Evolutionary conservation across 2,113 vertebrate species (phyloP).

Genomic region (Dendropsophus ebraccatus): DNA sequence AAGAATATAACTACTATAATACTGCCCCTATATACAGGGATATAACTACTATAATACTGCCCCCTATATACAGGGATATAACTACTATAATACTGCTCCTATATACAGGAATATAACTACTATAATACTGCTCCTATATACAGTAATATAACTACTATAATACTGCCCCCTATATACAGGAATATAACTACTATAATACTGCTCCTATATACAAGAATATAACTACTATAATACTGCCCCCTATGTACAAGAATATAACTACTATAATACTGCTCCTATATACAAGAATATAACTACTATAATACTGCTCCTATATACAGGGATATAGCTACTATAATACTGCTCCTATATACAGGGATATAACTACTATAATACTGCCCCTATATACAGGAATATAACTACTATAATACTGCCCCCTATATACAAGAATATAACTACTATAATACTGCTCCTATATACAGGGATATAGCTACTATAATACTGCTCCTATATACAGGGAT

Average conservation of each 20-base stretch:
- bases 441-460: neutral
- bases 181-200: conserved; percentile 10
- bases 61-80: neutral
- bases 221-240: conserved; percentile 1
- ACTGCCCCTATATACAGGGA: too few species aligned
- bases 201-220: neutral
- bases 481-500: conserved; percentile 2
- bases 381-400: neutral
- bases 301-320: neutral
- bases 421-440: conserved; percentile 1
- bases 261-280: neutral
- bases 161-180: neutral
- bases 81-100: neutral
- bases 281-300: conserved; percentile 16
- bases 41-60: neutral
- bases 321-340: neutral
- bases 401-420: conserved; percentile 6
- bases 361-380: neutral
- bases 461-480: conserved; percentile 7
- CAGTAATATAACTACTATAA: conserved; percentile 1
- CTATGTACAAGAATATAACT: neutral
- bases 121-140: neutral
- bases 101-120: conserved; percentile 3
- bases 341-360: neutral
- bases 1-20: too few species aligned